Evolutionary conservation across 2,113 vertebrate species (phyloP).

Genomic region (Excalfactoria chinensis): DNA sequence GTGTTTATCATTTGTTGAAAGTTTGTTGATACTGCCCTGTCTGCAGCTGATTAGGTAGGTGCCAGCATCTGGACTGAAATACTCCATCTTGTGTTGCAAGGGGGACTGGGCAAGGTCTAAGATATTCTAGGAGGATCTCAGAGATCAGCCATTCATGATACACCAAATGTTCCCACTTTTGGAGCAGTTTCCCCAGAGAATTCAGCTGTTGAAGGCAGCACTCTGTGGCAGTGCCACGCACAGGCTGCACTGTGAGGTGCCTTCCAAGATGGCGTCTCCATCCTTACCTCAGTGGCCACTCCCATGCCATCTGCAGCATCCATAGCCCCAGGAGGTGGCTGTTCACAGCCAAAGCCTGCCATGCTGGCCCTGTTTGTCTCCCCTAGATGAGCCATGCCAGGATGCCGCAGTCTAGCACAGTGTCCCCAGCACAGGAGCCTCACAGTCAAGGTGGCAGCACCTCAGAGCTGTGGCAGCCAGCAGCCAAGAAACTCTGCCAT

Average conservation of each 20-base stretch:
- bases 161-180: neutral
- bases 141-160: neutral
- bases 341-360: neutral
- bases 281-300: neutral
- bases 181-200: rapidly evolving
- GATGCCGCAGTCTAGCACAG: rapidly evolving
- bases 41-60: rapidly evolving
- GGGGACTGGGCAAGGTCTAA: neutral
- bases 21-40: neutral
- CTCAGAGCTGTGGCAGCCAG: rapidly evolving
- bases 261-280: neutral
- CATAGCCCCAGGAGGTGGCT: neutral
- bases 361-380: neutral
- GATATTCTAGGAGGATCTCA: neutral
- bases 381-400: neutral
- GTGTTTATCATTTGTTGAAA: neutral
- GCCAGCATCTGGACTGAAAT: neutral
- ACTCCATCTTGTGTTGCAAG: neutral
- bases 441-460: rapidly evolving
- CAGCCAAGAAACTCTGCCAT: neutral
- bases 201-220: rapidly evolving
- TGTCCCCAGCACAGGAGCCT: neutral
- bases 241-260: rapidly evolving
- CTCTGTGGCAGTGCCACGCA: rapidly evolving
- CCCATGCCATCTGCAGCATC: neutral